phyloP scores from a whole-genome alignment of 2,113 vertebrate genomes.

The Mohoua ochrocephala region DNA sequence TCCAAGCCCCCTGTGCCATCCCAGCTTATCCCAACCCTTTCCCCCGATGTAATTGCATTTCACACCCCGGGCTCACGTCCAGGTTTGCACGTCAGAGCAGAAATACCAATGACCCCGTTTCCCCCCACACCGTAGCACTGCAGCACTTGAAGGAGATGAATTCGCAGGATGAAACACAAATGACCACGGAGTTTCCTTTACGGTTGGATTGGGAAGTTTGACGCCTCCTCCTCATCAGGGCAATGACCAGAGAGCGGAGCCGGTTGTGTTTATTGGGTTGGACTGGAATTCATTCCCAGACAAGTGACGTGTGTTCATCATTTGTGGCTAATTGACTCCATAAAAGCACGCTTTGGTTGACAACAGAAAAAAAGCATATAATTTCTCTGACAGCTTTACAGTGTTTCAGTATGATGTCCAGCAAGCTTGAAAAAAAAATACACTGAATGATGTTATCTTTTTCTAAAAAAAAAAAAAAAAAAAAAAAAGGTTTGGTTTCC shows the following conservation, averaged over 20 bases:
- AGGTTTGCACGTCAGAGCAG: constrained; percentile 39
- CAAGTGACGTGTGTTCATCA: constrained; percentile 33
- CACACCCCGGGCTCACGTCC: neutral
- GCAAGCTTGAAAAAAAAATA: constrained; percentile 18
- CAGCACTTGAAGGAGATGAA: neutral
- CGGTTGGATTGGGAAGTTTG: neutral
- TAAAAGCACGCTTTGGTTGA: constrained; percentile 46
- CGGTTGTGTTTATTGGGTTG: constrained; percentile 5
- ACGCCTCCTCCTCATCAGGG: neutral
- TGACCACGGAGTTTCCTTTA: neutral
- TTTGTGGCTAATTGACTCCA: constrained; percentile 35
- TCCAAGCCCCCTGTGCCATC: neutral
- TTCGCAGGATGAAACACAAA: neutral
- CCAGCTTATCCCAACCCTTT: neutral
- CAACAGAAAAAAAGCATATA: neutral
- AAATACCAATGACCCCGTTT: neutral
- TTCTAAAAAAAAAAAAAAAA: neutral
- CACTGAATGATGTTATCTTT: neutral
- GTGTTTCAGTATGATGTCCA: constrained; percentile 21
- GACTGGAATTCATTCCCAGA: constrained; percentile 29
- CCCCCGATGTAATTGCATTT: neutral
- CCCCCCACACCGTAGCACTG: neutral
- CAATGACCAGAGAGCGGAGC: neutral
- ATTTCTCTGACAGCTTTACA: constrained; percentile 42
- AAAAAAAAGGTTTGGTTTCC: neutral